Evolutionary conservation across 2,797 vertebrate species (phyloP), one percentile per base, ranked within the genome.

Genomic region (Potorous gilbertii): DNA sequence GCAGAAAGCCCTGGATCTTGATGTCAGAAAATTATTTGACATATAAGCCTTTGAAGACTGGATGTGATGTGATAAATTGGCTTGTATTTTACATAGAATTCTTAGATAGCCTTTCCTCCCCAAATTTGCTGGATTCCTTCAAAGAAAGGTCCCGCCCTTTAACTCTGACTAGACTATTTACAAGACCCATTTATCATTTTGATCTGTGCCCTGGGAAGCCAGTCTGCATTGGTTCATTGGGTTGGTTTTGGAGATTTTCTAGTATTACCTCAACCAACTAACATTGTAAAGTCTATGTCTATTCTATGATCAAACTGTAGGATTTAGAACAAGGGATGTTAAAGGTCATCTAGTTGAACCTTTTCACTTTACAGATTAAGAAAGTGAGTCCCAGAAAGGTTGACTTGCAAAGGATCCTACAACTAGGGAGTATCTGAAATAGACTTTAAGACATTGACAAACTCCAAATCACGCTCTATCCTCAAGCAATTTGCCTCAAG

Each of bases 21-120:
- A 24, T 96, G 94, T 40, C 18, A 90, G 16, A 74, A 54, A 62
- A 4, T 21, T 24, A 91, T 93, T 81, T 57, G 89, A 91, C 54
- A 57, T 93, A 66, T 55, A 90, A 18, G 31, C 52, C 92, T 50
- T 27, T 74, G 92, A 27, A 54, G 56, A 16, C 5, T 90, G 57
- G 92, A 18, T 56, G 57, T 46, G 28, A 52, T 3, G 0, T 56
- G 94, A 90, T 54, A 62, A 95, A 90, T 52, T 34, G 46, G 6
- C 91, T 31, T 66, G 66, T 3, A 14, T 54, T 93, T 90, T 21
- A 56, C 21, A 91, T 6, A 0, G 31, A 93, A 50, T 21, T 11
- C n/a, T 62, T 52, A 28, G 28, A 31, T 0, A 24, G 10, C 90
- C 62, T 1, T 9, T 54, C n/a, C 54, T n/a, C 55, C 57, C 29